Conservation (phyloP, 2,113 vertebrate genomes). For the Taxidea taxus region DNA sequence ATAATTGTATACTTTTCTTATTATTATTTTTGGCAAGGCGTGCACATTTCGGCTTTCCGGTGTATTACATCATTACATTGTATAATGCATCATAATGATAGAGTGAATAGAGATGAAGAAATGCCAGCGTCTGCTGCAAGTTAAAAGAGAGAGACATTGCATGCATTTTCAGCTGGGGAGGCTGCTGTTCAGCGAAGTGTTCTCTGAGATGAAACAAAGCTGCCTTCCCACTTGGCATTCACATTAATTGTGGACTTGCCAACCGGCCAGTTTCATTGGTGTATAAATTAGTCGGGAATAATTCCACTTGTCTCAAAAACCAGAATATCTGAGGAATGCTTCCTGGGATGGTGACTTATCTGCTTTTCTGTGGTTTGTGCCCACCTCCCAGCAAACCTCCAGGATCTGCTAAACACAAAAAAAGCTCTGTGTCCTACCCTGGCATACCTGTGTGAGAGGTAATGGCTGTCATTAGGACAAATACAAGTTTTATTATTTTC, state of each 20-base stretch:
- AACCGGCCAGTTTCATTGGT: constrained; percentile 83
- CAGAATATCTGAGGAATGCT: constrained; percentile 80
- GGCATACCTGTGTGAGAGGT: constrained; percentile 17
- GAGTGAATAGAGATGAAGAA: constrained; percentile 87
- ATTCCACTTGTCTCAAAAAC: constrained; percentile 85
- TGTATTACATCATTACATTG: constrained; percentile 88
- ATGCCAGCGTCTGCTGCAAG: constrained; percentile 85
- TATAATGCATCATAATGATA: constrained; percentile 90
- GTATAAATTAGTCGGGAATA: constrained; percentile 86
- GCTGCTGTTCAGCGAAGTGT: constrained; percentile 83
- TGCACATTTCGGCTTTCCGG: constrained; percentile 82
- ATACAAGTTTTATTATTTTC: constrained; percentile 46
- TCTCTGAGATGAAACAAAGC: constrained; percentile 87
- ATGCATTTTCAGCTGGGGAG: constrained; percentile 84
- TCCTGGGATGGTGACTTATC: constrained; percentile 74
- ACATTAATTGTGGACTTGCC: constrained; percentile 88
- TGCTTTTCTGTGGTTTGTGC: constrained; percentile 68
- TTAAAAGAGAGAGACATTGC: constrained; percentile 83
- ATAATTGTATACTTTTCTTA: constrained; percentile 89
- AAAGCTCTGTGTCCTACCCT: not conserved
- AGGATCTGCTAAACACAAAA: constrained; percentile 62
- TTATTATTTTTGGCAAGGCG: constrained; percentile 89
- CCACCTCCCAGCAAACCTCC: constrained; percentile 75
- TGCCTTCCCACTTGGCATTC: constrained; percentile 86
- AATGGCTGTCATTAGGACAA: not conserved